Base-by-base conservation (phyloP, 2,113 vertebrate species). In the Perognathus longimembris region DNA sequence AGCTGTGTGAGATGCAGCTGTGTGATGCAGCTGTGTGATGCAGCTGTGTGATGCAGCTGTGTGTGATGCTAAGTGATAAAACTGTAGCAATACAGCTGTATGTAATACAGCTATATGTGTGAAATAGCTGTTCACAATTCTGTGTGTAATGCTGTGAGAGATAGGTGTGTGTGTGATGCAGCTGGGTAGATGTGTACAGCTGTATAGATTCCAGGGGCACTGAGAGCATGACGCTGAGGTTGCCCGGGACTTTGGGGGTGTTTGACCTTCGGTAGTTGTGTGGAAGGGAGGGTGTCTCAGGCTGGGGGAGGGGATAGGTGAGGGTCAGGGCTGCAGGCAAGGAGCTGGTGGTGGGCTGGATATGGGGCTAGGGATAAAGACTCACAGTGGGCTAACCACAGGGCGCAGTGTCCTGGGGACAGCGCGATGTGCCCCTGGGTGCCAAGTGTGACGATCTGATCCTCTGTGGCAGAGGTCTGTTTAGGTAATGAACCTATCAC, bases 351-450 rank as follows among this genome's bases (percentile, higher is more conserved):
- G 28, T 50, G 22, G 54, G 45, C 69, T 21, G 20, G 42, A 54
- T 14, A 38, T 22, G 30, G 66, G 32, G 40, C 32, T n/a, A 28
- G 1, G 1, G 70, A n/a, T 20, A 4, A 7, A 20, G 66, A 15
- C 50, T 54, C 50, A 12, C 50, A 0, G 0, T 24, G 42, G 14
- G 9, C 57, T 64, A 14, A 12, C 1, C 20, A 7, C 21, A 18
- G 6, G 9, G 32, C 5, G 34, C 10, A 15, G 36, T 5, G 7
- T 6, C 15, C 20, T 63, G 5, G 40, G 61, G 45, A 66, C 12
- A 9, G 32, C 50, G 15, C 8, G 50, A 17, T 8, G 15, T 54
- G 50, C 50, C 15, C 57, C 57, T 59, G 57, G 57, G 21, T 61
- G 38, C 28, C 34, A 32, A 42, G 59, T 28, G 14, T 36, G 42